phyloP scores from a whole-genome alignment of 1,140 invertebrate genomes.

The Diorhabda elongata region DNA sequence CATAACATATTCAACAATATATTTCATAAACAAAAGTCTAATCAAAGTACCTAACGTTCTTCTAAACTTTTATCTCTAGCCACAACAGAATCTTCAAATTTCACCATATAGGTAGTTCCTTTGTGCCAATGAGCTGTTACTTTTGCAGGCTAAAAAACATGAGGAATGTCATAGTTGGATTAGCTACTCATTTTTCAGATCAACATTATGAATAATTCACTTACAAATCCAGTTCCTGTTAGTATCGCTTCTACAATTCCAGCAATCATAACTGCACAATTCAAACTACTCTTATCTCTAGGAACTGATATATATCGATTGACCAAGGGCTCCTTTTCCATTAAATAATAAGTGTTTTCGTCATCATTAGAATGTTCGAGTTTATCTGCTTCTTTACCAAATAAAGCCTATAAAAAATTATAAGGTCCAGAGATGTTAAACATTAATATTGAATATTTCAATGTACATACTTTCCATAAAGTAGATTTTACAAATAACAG shows the following conservation, averaged over 20 bases:
- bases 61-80: constrained; percentile 88
- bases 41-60: constrained; percentile 61
- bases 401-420: constrained; percentile 67
- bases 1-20: neutral
- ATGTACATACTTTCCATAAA: constrained; percentile 81
- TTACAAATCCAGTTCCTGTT: constrained; percentile 93
- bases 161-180: neutral
- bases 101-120: constrained; percentile 98
- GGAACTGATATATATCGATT: constrained; percentile 98
- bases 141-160: constrained; percentile 78
- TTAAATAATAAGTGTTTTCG: constrained; percentile 95
- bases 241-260: constrained; percentile 97
- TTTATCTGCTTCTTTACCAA: constrained; percentile 98
- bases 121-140: constrained; percentile 98
- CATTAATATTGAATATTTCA: neutral
- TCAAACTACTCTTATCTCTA: constrained; percentile 94
- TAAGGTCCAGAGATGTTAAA: neutral
- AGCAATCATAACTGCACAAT: constrained; percentile 97
- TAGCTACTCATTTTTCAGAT: no score
- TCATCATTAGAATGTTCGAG: constrained; percentile 98
- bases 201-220: constrained; percentile 45
- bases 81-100: constrained; percentile 95
- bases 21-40: no score
- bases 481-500: constrained; percentile 93
- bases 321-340: constrained; percentile 96